These are phyloP conservation scores for Pterobdella sp. DNA, from an alignment of 2,888 invertebrate species.

Conservation along the genomic window DNA sequence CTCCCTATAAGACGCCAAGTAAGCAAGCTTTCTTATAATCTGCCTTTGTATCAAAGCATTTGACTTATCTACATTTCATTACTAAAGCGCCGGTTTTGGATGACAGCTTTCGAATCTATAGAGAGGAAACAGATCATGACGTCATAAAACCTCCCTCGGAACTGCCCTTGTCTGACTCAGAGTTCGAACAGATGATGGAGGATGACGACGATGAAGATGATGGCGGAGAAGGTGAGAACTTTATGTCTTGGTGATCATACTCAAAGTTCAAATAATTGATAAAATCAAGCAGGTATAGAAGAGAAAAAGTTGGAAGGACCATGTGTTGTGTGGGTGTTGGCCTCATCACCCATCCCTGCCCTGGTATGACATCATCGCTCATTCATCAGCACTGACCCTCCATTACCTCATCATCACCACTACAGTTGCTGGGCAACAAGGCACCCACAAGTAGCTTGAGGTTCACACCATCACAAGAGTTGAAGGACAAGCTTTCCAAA, in stretches of 20 bases:
- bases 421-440: neutral
- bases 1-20: no score
- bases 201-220: constrained; percentile 1
- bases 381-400: neutral
- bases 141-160: neutral
- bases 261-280: no score
- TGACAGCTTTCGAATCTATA: neutral
- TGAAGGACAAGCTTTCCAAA: neutral
- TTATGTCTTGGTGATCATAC: neutral
- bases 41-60: no score
- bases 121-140: neutral
- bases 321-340: neutral
- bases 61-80: no score
- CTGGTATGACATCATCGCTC: neutral
- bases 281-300: no score
- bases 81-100: neutral
- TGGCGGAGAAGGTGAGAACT: neutral
- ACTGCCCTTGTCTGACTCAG: constrained; percentile 1
- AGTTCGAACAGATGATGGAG: neutral
- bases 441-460: neutral
- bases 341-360: neutral
- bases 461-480: neutral
- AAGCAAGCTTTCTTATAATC: no score
- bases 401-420: neutral
- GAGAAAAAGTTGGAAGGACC: no score